Base-by-base conservation (phyloP, 1,140 invertebrate species). In the Harlomillsia oculata region DNA sequence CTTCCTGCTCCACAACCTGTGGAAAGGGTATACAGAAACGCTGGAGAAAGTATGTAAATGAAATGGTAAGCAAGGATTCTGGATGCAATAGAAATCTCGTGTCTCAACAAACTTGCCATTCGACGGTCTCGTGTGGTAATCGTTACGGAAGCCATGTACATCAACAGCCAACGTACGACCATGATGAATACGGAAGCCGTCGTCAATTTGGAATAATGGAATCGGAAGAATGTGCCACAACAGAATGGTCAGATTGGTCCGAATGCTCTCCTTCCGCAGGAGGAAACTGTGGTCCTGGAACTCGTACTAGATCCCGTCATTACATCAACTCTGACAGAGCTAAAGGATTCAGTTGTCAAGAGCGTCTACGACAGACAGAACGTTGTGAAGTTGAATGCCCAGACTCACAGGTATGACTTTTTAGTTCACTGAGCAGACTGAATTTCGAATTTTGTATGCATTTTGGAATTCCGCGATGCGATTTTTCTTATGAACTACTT, bases 221-320 rank as follows among this genome's bases (percentile, higher is more conserved):
- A n/a, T 29, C 41, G 1, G 8, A 16, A 4, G 50, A 59, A n/a
- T 93, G 89, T 69, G 72, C 74, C 30, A 83, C 82, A 0, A 79
- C 80, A 1, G 76, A 79, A 13, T 93, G 89, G 89, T 76, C 78
- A 18, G 69, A 75, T 30, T 93, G 87, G 87, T 83, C 83, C 5
- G 79, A 84, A 57, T 94, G 89, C 70, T 87, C 86, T 0, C 80
- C 79, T 1, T 82, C 82, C 5, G 45, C 28, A 8, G 29, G 30
- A 13, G 45, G 34, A 20, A 48, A 48, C 8, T 94, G 90, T 69
- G 89, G 88, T 1, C 72, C 83, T 30, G 90, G 89, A 1, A 72
- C 85, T 34, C 79, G 76, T 68, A 83, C 85, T 71, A 75, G 88
- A 28, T 81, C 78, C 0, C 72, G 89, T 20, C 75, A 76, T 20